Conservation (phyloP, 64 coral and sea anemone species). For the Actinia tenebrosa region DNA sequence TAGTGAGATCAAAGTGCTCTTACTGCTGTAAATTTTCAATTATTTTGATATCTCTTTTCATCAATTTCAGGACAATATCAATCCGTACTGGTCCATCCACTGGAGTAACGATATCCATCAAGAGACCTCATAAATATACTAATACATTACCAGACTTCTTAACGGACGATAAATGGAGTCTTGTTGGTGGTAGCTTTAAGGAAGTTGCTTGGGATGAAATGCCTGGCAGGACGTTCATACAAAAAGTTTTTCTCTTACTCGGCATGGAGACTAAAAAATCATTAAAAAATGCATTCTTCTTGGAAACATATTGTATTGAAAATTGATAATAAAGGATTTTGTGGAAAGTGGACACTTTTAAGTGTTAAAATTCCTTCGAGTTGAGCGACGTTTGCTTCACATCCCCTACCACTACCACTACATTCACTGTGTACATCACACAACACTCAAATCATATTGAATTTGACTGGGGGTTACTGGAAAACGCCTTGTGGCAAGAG, state of each 20-base stretch:
- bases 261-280: constrained; percentile 38
- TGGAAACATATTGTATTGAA: neutral
- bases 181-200: constrained; percentile 66
- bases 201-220: constrained; percentile 62
- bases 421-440: no score
- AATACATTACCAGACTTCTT: constrained; percentile 51
- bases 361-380: no score
- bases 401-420: no score
- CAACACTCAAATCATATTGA: no score
- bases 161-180: constrained; percentile 51
- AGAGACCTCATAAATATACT: constrained; percentile 38
- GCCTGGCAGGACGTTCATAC: constrained; percentile 84
- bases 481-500: no score
- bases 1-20: no score
- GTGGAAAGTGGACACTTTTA: neutral
- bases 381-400: no score
- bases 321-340: neutral
- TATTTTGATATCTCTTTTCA: neutral
- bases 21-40: neutral
- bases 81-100: constrained; percentile 61
- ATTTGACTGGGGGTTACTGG: no score
- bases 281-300: neutral
- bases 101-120: constrained; percentile 43
- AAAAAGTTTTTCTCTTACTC: constrained; percentile 54
- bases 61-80: constrained; percentile 47